phyloP scores from a whole-genome alignment of 2,888 invertebrate genomes.

The Gymnosoma rotundatum region DNA sequence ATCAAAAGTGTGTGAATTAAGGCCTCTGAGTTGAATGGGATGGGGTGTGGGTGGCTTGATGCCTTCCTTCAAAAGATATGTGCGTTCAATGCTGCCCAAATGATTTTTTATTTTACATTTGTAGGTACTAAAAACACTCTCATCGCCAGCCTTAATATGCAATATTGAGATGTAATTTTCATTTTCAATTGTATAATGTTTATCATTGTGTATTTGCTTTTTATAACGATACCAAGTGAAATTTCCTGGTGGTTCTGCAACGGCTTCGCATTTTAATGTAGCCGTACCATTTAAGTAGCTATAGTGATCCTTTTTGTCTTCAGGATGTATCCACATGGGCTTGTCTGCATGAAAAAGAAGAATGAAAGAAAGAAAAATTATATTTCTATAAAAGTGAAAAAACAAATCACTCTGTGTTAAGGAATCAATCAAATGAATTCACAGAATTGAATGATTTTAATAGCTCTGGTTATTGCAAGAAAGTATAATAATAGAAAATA shows the following conservation, averaged over 20 bases:
- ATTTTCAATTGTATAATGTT: constrained; percentile 77
- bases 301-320: constrained; percentile 76
- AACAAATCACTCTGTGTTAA: background rate
- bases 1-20: constrained; percentile 82
- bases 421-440: constrained; percentile 1
- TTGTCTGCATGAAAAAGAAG: constrained; percentile 76
- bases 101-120: constrained; percentile 84
- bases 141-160: constrained; percentile 77
- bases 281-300: constrained; percentile 83
- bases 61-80: constrained; percentile 83
- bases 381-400: background rate
- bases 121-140: constrained; percentile 83
- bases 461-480: background rate
- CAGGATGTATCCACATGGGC: constrained; percentile 78
- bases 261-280: constrained; percentile 85
- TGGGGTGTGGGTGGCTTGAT: constrained; percentile 83
- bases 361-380: background rate
- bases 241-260: constrained; percentile 84
- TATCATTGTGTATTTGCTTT: constrained; percentile 78
- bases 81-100: constrained; percentile 83
- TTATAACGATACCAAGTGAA: constrained; percentile 83
- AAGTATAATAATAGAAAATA: no score
- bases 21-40: constrained; percentile 79
- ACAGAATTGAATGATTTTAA: constrained; percentile 16
- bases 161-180: constrained; percentile 79